Percentiles rank a stretch among this genome's conserved stretches.
These are phyloP conservation scores for Graphium colonna DNA, from an alignment of 2,888 invertebrate species.

Conservation along the genomic window DNA sequence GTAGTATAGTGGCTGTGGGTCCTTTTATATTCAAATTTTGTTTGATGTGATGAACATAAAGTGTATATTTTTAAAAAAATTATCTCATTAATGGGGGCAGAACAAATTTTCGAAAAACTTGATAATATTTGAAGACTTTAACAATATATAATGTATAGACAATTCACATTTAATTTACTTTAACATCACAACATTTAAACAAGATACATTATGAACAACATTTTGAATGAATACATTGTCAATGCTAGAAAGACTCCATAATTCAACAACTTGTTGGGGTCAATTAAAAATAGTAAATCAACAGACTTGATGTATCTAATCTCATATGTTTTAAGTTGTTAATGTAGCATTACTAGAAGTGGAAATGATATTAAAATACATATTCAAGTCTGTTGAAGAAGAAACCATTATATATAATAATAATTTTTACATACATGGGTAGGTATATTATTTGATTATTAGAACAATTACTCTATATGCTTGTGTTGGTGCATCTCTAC, in stretches of 20 bases:
- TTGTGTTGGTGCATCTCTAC: constrained; percentile 75
- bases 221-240: constrained; percentile 71
- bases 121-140: constrained; percentile 28
- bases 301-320: constrained; percentile 44
- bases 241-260: constrained; percentile 62
- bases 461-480: constrained; percentile 69
- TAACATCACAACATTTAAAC: constrained; percentile 59
- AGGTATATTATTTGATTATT: constrained; percentile 60
- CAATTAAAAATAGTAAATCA: constrained; percentile 38
- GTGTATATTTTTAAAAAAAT: not conserved
- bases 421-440: constrained; percentile 29
- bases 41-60: not conserved
- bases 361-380: constrained; percentile 14
- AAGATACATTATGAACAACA: constrained; percentile 31
- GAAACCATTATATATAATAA: constrained; percentile 44
- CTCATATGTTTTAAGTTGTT: not conserved
- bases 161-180: constrained; percentile 56
- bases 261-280: constrained; percentile 41
- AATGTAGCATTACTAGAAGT: no score
- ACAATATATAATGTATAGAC: constrained; percentile 48
- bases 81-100: not conserved
- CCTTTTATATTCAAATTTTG: not conserved
- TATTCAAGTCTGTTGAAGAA: constrained; percentile 47
- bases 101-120: no score
- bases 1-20: no score